Conservation (phyloP, 1,140 invertebrate genomes). For the Wiebesia pumilae region DNA sequence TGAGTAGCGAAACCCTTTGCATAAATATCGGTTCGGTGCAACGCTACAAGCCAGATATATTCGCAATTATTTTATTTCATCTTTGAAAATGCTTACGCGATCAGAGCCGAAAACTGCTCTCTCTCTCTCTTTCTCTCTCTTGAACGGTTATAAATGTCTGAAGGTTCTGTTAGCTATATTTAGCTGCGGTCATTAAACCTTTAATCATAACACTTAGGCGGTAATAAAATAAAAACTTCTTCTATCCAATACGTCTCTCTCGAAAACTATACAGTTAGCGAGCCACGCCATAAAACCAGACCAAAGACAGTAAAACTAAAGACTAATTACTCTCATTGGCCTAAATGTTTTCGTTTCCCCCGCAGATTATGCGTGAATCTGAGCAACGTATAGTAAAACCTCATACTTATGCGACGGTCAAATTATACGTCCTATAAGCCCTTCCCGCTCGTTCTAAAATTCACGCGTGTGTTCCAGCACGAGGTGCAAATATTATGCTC, state of each 20-base stretch:
- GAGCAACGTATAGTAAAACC: neutral
- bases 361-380: slow-evolving; percentile 34
- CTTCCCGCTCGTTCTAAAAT: neutral
- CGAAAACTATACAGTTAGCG: neutral
- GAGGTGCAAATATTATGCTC: slow-evolving; percentile 44
- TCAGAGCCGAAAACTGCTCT: neutral
- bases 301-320: slow-evolving; percentile 32
- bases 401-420: slow-evolving; percentile 36
- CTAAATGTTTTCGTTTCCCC: slow-evolving; percentile 44
- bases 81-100: neutral
- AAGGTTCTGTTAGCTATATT: neutral
- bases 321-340: slow-evolving; percentile 49
- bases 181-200: neutral
- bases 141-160: neutral
- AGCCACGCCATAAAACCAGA: slow-evolving; percentile 10
- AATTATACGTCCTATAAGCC: slow-evolving; percentile 40
- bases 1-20: neutral
- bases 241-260: slow-evolving; percentile 28
- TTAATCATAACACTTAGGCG: slow-evolving; percentile 35
- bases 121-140: neutral
- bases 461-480: neutral
- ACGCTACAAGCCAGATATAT: neutral
- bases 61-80: neutral
- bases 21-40: neutral
- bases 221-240: slow-evolving; percentile 41